These are phyloP conservation scores for Malaclemys terrapin DNA, from an alignment of 2,113 vertebrate species.

Conservation along the genomic window DNA sequence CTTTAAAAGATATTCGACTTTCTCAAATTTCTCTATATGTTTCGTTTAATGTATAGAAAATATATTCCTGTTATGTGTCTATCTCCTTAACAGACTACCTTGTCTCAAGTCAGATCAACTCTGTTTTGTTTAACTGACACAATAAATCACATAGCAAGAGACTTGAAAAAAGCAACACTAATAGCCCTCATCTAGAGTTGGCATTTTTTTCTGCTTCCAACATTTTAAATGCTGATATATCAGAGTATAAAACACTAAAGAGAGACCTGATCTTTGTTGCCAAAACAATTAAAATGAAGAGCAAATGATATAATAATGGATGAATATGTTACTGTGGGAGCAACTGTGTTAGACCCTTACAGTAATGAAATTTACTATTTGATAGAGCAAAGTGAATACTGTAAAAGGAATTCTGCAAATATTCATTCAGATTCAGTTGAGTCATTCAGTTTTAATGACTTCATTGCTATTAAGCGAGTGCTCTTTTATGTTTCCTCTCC, in stretches of 20 bases:
- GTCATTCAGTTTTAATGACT: background rate
- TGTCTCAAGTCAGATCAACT: background rate
- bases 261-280: background rate
- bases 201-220: background rate
- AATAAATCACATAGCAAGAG: background rate
- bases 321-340: background rate
- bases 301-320: background rate
- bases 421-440: background rate
- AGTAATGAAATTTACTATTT: constrained; percentile 9
- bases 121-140: background rate
- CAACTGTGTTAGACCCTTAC: background rate
- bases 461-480: background rate
- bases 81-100: background rate
- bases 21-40: background rate
- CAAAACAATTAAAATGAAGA: constrained; percentile 44
- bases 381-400: background rate
- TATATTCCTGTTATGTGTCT: background rate
- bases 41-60: background rate
- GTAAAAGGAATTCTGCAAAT: background rate
- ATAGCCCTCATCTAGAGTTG: background rate
- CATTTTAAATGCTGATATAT: background rate
- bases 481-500: rapidly evolving
- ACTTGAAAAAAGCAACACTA: background rate
- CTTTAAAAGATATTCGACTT: background rate
- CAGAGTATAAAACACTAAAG: background rate